These are phyloP conservation scores for Drosophila pallidifrons DNA, from an alignment of 1,140 invertebrate genomes.

Conservation along the genomic window DNA sequence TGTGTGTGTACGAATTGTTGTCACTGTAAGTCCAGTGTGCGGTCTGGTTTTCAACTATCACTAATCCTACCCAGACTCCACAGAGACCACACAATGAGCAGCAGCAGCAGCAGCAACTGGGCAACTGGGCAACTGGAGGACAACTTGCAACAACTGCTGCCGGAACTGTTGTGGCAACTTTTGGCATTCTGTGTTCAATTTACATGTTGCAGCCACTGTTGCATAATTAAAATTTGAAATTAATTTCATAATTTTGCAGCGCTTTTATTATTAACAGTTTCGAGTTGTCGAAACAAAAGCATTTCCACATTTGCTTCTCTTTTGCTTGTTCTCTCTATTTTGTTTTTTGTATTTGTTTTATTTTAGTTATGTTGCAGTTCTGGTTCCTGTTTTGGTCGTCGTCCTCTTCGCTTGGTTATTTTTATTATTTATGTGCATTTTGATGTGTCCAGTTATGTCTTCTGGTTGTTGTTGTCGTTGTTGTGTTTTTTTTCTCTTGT, in stretches of 20 bases:
- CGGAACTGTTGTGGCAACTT: slow-evolving; percentile 29
- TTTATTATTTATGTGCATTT: slow-evolving; percentile 83
- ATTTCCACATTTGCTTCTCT: slow-evolving; percentile 44
- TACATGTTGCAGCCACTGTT: slow-evolving; percentile 73
- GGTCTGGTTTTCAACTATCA: slow-evolving; percentile 25
- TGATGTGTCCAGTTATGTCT: slow-evolving; percentile 71
- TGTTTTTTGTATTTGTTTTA: slow-evolving; percentile 23
- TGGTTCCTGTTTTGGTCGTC: slow-evolving; percentile 62
- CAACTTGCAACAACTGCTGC: slow-evolving; percentile 1
- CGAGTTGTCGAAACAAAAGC: slow-evolving; percentile 61
- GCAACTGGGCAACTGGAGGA: neutral
- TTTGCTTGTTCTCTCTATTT: neutral
- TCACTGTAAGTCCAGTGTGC: slow-evolving; percentile 11
- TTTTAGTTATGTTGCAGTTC: slow-evolving; percentile 37
- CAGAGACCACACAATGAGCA: slow-evolving; percentile 24
- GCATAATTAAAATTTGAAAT: slow-evolving; percentile 81
- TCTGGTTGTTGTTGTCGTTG: slow-evolving; percentile 36
- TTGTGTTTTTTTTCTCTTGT: slow-evolving; percentile 19
- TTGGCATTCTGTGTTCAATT: slow-evolving; percentile 54
- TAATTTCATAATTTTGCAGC: slow-evolving; percentile 78
- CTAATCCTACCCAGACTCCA: slow-evolving; percentile 36
- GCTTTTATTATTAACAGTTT: slow-evolving; percentile 73
- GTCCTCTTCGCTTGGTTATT: slow-evolving; percentile 58
- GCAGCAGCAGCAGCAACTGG: slow-evolving; percentile 6
- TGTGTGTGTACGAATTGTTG: slow-evolving; percentile 9